Base-by-base conservation (phyloP, 2,797 vertebrate species). In the Spinus pinus region DNA sequence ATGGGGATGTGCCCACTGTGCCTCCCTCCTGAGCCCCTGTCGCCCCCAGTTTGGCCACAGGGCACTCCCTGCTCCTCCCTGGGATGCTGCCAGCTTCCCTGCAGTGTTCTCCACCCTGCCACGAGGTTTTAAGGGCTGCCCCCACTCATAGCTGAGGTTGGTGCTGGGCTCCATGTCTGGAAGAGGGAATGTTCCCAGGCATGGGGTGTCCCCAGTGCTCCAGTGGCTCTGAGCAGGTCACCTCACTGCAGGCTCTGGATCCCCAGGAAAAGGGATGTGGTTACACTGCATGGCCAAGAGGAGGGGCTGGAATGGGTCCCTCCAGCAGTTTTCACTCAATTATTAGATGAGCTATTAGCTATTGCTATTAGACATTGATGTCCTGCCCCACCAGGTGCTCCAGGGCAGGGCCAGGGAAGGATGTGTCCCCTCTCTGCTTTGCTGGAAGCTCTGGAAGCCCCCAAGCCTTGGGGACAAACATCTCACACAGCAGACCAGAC, bases 1-100 rank as follows among this genome's bases (percentile, higher is more conserved):
- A 60, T 7, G 14, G 44, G 61, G 37, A 54, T 0, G 2, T 0
- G 33, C 0, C 13, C 12, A 1, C 61, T 11, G 27, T 8, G 41
- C 46, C 58, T 60, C 67, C 39, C 35, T 47, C 31, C 53, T 4
- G 14, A 60, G 78, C 33, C 15, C 30, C 0, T 0, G 8, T 14
- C 4, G 3, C 15, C 37, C 21, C 28, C 8, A 0, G 5, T 11
- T 11, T 37, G 42, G 53, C 17, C 50, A 23, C 5, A 33, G 64
- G 23, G 50, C 21, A 49, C 39, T 19, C 22, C 5, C 3, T 41
- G 25, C 28, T 54, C 56, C 41, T 62, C 61, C 41, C 24, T 21
- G 65, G 51, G 30, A 24, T 60, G 57, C 53, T 86, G 60, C 5
- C 51, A 47, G 30, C 61, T 41, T 41, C 3, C 2, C 73, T 69